phyloP scores from a whole-genome alignment of 2,888 invertebrate species.

The Lithodes maja region DNA sequence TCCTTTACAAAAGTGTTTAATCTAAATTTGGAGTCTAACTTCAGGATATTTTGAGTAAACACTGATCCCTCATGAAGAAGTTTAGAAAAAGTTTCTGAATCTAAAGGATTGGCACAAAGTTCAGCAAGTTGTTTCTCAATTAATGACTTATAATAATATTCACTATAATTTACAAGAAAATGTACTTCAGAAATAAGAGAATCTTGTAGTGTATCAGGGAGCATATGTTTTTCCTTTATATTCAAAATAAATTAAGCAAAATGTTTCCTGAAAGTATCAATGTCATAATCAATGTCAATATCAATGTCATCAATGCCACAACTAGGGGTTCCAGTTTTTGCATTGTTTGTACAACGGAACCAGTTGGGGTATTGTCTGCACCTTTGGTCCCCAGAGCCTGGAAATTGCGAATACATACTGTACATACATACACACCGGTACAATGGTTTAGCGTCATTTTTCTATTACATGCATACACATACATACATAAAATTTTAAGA shows the following conservation, averaged over 20 bases:
- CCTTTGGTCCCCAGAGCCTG: no score
- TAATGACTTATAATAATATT: slow-evolving; percentile 1
- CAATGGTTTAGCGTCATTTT: no score
- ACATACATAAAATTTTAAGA: no score
- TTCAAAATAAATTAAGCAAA: slow-evolving; percentile 6
- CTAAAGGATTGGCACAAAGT: not conserved
- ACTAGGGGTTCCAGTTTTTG: no score
- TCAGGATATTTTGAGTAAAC: not conserved
- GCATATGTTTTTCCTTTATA: slow-evolving; percentile 16
- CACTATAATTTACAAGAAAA: not conserved
- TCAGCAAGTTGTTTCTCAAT: not conserved
- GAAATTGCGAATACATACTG: no score
- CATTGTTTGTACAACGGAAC: no score
- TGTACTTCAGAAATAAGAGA: not conserved
- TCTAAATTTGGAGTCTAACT: slow-evolving; percentile 15
- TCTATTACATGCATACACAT: no score
- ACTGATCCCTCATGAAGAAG: not conserved
- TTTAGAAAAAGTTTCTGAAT: slow-evolving; percentile 1
- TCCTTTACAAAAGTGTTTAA: not conserved
- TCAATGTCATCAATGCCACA: no score
- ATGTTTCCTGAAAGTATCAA: not conserved
- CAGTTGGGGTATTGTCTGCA: no score
- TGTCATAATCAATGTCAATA: no score
- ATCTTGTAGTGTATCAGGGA: not conserved
- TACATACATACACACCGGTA: no score